A percentile compares a stretch with the other conserved stretches of the same genome.
phyloP scores from a whole-genome alignment of 2,888 invertebrate species.

The Hemaris fuciformis region DNA sequence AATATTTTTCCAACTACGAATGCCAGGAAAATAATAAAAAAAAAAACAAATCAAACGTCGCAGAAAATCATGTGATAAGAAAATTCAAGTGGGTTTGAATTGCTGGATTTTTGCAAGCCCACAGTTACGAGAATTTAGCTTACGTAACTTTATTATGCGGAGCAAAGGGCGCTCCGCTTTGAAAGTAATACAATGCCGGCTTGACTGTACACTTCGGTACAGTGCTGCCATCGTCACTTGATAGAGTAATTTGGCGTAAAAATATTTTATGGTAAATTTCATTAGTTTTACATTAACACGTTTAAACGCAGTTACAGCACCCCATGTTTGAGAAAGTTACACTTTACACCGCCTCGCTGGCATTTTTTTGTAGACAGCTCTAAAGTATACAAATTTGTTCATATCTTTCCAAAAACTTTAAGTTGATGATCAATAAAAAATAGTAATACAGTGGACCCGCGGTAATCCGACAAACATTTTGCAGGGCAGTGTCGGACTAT shows the following conservation, averaged over 20 bases:
- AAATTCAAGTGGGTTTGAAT: not conserved
- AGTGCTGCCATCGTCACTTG: not conserved
- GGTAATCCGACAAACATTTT: too few relatives aligned
- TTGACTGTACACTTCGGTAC: slow-evolving; percentile 18
- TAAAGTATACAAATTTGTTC: too few relatives aligned
- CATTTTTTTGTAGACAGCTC: too few relatives aligned
- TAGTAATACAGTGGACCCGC: too few relatives aligned
- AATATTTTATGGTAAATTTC: too few relatives aligned
- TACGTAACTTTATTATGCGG: slow-evolving; percentile 58
- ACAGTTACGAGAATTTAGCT: slow-evolving; percentile 55
- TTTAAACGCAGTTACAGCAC: too few relatives aligned
- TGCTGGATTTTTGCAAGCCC: slow-evolving; percentile 54
- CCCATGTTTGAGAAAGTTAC: too few relatives aligned
- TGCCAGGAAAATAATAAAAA: not conserved
- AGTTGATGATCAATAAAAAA: too few relatives aligned
- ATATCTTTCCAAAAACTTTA: too few relatives aligned
- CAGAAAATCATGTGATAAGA: not conserved
- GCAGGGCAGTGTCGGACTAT: too few relatives aligned
- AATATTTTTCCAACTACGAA: not conserved
- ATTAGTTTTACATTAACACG: too few relatives aligned
- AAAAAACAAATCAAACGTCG: not conserved
- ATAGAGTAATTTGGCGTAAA: not conserved
- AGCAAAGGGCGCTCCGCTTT: slow-evolving; percentile 48
- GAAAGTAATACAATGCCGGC: slow-evolving; percentile 57
- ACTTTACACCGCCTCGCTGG: too few relatives aligned